Base-by-base conservation (phyloP, 2,797 vertebrate species). In the Arctocebus calabarensis region DNA sequence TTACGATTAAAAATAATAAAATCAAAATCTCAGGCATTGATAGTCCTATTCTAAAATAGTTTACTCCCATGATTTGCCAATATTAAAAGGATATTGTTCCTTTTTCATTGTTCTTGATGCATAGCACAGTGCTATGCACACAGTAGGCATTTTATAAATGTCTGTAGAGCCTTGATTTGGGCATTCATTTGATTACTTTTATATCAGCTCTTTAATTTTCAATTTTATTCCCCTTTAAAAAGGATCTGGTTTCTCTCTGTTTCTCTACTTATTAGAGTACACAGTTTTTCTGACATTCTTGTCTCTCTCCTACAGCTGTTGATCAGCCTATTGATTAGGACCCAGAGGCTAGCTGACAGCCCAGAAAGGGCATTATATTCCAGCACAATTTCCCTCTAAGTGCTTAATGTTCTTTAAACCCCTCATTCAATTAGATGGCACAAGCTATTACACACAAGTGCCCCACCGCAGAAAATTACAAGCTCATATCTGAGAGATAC, bases 251-350 rank as follows among this genome's bases (percentile, higher is more conserved):
- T 84, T 73, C 64, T 52, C 70, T 91, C 29, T 88, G 68, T 71
- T 96, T 94, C 45, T 43, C 62, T 85, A 5, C 52, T 82, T 78
- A 90, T 95, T 94, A 82, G 70, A 91, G 90, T 57, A 43, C 48
- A 40, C 48, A 52, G 78, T 75, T 90, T 93, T 85, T 66, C 89
- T 83, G 68, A 77, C 74, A 73, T 29, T 11, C 55, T 77, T 34
- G 34, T 87, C 78, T 92, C 32, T 95, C 48, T 93, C 88, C 73
- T 84, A 68, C 40, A 88, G 74, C 68, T 97, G 88, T 88, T 95
- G 94, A 96, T 98, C 87, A 97, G 84, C 32, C 95, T 96, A 96
- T 97, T 96, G 95, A 96, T 97, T 93, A 93, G 95, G 78, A 86
- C 34, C 40, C 84, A 91, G 71, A 89, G 66, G 77, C 61, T 34